Percentiles rank a stretch among this genome's conserved stretches.
phyloP scores from a whole-genome alignment of 2,888 invertebrate species.

The Philereme vetulata region DNA sequence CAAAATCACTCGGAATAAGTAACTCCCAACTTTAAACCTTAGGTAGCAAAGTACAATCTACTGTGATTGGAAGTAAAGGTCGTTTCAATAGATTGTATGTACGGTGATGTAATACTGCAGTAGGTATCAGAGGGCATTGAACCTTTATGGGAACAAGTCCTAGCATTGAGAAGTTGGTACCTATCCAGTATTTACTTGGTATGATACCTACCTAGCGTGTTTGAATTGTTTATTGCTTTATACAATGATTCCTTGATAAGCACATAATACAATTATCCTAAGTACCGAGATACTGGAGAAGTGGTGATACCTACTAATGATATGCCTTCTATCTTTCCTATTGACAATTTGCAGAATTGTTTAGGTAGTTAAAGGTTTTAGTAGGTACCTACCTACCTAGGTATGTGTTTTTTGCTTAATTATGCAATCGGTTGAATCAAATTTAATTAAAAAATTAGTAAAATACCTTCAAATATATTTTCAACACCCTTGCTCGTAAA shows the following conservation, averaged over 20 bases:
- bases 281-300: too few species aligned
- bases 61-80: constrained; percentile 40
- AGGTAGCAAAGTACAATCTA: constrained; percentile 30
- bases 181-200: background rate
- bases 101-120: constrained; percentile 49
- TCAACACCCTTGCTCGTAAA: too few species aligned
- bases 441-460: too few species aligned
- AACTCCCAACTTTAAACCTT: constrained; percentile 42
- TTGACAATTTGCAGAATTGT: too few species aligned
- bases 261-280: background rate
- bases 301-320: too few species aligned
- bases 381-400: too few species aligned
- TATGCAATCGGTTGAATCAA: too few species aligned
- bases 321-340: too few species aligned
- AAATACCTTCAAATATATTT: too few species aligned
- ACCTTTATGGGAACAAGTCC: constrained; percentile 24
- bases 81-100: constrained; percentile 30
- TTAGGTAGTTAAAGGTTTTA: too few species aligned
- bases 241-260: background rate
- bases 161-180: background rate
- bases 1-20: constrained; percentile 16
- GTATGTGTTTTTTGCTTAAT: too few species aligned
- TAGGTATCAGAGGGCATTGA: constrained; percentile 26
- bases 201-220: constrained; percentile 9
- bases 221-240: constrained; percentile 12